Conservation (phyloP, 2,888 invertebrate genomes). For the Melipona beecheii region DNA sequence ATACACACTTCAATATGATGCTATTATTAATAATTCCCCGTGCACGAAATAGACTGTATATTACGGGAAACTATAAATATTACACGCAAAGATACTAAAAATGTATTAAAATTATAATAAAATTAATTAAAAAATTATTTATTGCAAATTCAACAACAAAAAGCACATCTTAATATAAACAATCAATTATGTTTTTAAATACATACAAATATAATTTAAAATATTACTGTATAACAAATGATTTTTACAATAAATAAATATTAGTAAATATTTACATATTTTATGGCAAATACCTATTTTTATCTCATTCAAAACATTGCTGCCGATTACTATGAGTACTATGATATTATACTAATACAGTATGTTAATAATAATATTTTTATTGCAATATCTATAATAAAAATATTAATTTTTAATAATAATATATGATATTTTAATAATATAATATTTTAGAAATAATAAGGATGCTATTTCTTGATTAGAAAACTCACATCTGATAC, state of each 20-base stretch:
- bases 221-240: not conserved
- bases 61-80: slow-evolving; percentile 3
- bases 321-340: not conserved
- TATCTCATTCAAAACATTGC: not conserved
- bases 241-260: not conserved
- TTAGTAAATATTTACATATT: not conserved
- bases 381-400: too few species aligned
- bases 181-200: not conserved
- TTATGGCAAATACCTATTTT: not conserved
- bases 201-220: not conserved
- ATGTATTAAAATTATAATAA: not conserved
- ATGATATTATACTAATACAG: not conserved
- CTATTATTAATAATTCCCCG: not conserved
- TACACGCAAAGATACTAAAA: not conserved
- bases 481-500: not conserved
- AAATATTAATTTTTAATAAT: not conserved
- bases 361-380: not conserved
- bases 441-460: not conserved
- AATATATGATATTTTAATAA: not conserved
- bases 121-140: not conserved
- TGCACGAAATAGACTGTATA: not conserved
- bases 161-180: not conserved
- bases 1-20: not conserved
- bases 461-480: not conserved
- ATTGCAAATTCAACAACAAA: not conserved